Percentiles rank a stretch among this genome's conserved stretches.
phyloP scores from a whole-genome alignment of 2,113 vertebrate species.

The Phaetusa simplex region DNA sequence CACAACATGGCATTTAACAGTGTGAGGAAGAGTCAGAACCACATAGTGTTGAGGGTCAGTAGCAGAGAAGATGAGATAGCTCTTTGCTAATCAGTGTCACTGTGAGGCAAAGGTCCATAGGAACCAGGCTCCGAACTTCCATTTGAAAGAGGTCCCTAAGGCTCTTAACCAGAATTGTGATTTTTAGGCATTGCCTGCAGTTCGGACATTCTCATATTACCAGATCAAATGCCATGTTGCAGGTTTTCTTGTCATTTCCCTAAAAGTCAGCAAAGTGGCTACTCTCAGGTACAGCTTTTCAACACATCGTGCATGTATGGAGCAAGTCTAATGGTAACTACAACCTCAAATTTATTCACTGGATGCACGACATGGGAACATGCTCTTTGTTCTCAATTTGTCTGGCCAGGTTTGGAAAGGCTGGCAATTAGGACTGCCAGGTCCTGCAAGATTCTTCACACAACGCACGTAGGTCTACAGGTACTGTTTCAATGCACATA shows the following conservation, averaged over 20 bases:
- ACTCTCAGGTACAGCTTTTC: neutral
- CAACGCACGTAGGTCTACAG: fast-evolving
- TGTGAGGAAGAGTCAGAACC: neutral
- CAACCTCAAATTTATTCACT: neutral
- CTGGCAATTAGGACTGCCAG: neutral
- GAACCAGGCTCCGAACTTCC: neutral
- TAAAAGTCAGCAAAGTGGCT: neutral
- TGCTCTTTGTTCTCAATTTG: neutral
- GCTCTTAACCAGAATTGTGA: neutral
- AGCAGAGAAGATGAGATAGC: neutral
- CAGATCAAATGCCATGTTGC: neutral
- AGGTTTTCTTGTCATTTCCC: neutral
- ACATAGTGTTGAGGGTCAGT: neutral
- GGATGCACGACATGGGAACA: neutral
- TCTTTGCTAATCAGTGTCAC: neutral
- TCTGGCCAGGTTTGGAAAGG: neutral
- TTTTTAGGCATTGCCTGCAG: neutral
- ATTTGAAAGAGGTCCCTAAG: neutral
- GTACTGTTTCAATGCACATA: neutral
- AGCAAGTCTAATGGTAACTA: neutral
- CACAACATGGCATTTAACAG: neutral
- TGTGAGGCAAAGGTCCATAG: neutral
- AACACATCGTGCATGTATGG: neutral
- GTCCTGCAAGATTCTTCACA: neutral
- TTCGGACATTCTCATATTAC: neutral